Evolutionary conservation across 2,888 invertebrate species (phyloP).

Genomic region (Drosophila trichaetosa): DNA sequence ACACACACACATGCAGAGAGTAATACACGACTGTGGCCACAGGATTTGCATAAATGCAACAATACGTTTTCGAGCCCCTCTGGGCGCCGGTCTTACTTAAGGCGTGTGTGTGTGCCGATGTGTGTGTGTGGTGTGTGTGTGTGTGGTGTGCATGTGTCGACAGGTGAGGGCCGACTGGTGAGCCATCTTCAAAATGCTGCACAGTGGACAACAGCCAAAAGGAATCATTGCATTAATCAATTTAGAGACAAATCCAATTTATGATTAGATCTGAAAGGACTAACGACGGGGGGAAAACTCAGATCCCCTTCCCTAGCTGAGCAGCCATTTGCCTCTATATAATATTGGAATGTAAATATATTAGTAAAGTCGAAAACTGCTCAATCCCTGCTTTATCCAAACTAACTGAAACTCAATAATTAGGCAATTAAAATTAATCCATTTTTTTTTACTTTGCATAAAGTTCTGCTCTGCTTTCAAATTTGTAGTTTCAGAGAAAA

Average conservation of each 20-base stretch:
- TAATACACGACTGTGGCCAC: conserved; percentile 38
- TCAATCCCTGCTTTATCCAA: neutral
- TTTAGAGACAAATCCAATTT: neutral
- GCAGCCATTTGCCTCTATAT: neutral
- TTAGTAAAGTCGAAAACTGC: neutral
- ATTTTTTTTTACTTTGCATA: neutral
- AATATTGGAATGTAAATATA: neutral
- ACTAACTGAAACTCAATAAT: neutral
- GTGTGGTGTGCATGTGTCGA: conserved; percentile 6
- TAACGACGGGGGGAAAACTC: too few relatives aligned
- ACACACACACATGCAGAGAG: conserved; percentile 11
- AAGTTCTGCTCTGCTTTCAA: neutral
- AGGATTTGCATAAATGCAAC: conserved; percentile 79
- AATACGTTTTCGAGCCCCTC: conserved; percentile 57
- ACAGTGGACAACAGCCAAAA: conserved; percentile 24
- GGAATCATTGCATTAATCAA: neutral
- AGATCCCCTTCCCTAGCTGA: neutral
- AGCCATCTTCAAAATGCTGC: conserved; percentile 40
- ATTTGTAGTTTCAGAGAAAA: neutral
- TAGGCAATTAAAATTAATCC: neutral
- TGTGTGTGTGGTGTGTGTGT: conserved; percentile 4
- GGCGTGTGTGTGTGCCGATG: neutral
- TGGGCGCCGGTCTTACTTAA: conserved; percentile 18
- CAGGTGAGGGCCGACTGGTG: conserved; percentile 34
- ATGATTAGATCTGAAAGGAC: neutral